phyloP scores from a whole-genome alignment of 2,113 vertebrate genomes.

The Ciconia stormi region DNA sequence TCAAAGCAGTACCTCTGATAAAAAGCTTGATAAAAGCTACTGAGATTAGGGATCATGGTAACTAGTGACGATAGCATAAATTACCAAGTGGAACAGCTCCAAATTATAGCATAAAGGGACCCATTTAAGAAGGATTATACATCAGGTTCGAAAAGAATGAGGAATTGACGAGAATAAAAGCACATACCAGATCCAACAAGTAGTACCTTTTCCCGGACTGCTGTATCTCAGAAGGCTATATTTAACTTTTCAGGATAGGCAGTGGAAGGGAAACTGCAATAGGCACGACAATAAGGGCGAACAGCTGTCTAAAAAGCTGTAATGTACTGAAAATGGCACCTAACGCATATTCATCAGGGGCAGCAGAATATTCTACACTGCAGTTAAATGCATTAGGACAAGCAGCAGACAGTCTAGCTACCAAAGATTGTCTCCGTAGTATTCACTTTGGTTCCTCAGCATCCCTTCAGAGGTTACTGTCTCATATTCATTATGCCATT shows the following conservation, averaged over 20 bases:
- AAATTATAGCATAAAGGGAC: not conserved
- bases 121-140: not conserved
- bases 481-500: not conserved
- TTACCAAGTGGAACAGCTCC: not conserved
- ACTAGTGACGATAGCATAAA: not conserved
- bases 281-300: not conserved
- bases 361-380: not conserved
- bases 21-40: constrained; percentile 32
- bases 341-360: not conserved
- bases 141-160: not conserved
- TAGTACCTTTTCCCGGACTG: not conserved
- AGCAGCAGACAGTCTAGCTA: not conserved
- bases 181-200: not conserved
- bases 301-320: not conserved
- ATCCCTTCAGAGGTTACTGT: not conserved
- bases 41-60: constrained; percentile 26
- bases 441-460: not conserved
- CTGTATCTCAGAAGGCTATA: not conserved
- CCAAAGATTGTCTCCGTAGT: not conserved
- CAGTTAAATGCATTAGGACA: constrained; percentile 1
- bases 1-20: constrained; percentile 11
- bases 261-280: not conserved
- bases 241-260: not conserved
- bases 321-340: constrained; percentile 3
- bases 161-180: not conserved